Evolutionary conservation across 2,113 vertebrate genomes (phyloP).

Genomic region (Tursiops truncatus): DNA sequence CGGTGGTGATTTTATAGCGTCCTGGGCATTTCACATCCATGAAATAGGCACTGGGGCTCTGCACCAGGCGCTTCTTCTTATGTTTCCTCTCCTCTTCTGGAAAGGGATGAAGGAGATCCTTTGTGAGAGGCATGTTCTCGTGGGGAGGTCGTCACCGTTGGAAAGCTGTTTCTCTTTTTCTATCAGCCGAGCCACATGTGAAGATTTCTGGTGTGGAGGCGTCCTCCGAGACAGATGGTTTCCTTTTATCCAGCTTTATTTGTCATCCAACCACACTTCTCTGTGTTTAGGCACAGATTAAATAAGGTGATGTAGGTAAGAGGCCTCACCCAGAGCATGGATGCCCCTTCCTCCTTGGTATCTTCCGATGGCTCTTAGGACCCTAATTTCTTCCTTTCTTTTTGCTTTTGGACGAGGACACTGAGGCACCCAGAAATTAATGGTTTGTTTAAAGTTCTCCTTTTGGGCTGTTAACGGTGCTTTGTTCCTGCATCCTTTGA

Average conservation of each 20-base stretch:
- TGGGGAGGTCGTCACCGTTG: no score
- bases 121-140: no score
- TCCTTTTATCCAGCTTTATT: neutral
- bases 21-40: no score
- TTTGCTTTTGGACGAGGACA: neutral
- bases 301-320: neutral
- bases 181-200: neutral
- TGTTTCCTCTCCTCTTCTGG: no score
- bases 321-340: neutral
- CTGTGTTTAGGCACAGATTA: neutral
- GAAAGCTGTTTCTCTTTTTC: slow-evolving; percentile 28
- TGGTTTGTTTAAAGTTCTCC: neutral
- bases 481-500: neutral
- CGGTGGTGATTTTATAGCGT: no score
- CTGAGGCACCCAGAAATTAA: accelerated
- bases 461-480: no score
- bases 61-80: no score
- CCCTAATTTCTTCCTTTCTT: neutral
- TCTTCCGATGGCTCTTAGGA: neutral
- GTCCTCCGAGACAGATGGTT: neutral
- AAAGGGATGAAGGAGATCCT: no score
- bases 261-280: neutral
- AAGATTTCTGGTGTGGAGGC: neutral
- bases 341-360: accelerated
- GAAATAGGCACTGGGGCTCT: no score